Evolutionary conservation across 1,140 invertebrate genomes (phyloP), one percentile per base, ranked within the genome.

Genomic region (Charaxes varanes): DNA sequence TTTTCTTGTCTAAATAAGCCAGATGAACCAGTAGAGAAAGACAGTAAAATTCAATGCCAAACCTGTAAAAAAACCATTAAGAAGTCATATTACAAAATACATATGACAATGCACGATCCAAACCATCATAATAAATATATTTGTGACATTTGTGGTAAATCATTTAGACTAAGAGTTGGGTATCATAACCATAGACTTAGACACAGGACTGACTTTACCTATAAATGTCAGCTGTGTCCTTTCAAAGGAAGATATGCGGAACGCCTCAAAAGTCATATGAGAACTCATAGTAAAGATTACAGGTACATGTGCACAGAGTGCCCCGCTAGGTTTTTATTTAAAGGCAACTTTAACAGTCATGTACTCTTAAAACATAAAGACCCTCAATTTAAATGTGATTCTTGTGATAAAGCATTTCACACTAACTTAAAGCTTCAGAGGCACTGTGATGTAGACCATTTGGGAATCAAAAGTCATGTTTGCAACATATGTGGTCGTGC

Each of bases 291-390:
- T 23, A 79, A 74, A 35, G 86, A 81, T 55, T 85, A 78, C 30
- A 69, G 77, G 16, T 87, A 86, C 32, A 69, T 74, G 68, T 87
- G 86, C 52, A 80, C 85, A 15, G 68, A 85, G 61, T 87, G 86
- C 41, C 72, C 73, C 1, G 85, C 85, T 19, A 53, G 74, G 26
- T 87, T 86, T 41, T 53, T 84, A 3, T 85, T 84, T 41, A 85
- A 82, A 38, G 85, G 84, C 36, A 86, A 87, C 53, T 59, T 87
- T 13, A 85, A 86, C 7, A 76, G 72, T 31, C 86, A 87, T 37
- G 60, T 70, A 49, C 53, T 47, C 14, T 21, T 72, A 4, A 79
- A 72, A 40, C 78, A 82, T 32, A 79, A 77, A 48, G 73, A 74
- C 24, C 66, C 62, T 11, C 58, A 77, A 28, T 59, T 60, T 6